Conservation (phyloP, 2,888 invertebrate species). For the Ptychoptera contaminata region DNA sequence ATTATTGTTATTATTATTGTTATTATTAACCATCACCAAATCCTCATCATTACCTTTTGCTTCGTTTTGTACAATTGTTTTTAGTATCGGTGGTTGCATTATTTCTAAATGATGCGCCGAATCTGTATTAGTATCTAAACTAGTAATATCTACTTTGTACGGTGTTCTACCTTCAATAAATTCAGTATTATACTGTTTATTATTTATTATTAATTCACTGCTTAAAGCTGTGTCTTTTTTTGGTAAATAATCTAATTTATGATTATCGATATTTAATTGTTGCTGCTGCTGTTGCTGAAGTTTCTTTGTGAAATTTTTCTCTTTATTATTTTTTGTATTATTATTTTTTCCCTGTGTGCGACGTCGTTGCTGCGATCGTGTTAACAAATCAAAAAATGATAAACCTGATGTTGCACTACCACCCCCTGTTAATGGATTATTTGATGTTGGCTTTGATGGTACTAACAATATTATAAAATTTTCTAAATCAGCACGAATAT, state of each 20-base stretch:
- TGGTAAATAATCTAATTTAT: no score
- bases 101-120: constrained; percentile 23
- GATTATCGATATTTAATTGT: neutral
- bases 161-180: constrained; percentile 54
- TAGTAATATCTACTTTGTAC: constrained; percentile 48
- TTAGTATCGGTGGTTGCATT: constrained; percentile 14
- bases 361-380: constrained; percentile 15
- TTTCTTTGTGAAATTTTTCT: constrained; percentile 1
- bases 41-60: neutral
- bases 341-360: no score
- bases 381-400: constrained; percentile 18
- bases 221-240: neutral
- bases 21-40: neutral
- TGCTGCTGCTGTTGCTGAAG: constrained; percentile 11
- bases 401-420: no score
- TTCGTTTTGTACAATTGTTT: neutral
- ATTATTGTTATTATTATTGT: constrained; percentile 4
- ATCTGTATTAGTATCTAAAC: constrained; percentile 6
- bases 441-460: constrained; percentile 29
- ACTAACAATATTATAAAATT: constrained; percentile 57
- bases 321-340: constrained; percentile 10
- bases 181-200: neutral
- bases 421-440: constrained; percentile 13
- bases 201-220: neutral
- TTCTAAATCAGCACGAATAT: constrained; percentile 56